Base-by-base conservation (phyloP, 2,797 vertebrate genomes). In the Catharus ustulatus region DNA sequence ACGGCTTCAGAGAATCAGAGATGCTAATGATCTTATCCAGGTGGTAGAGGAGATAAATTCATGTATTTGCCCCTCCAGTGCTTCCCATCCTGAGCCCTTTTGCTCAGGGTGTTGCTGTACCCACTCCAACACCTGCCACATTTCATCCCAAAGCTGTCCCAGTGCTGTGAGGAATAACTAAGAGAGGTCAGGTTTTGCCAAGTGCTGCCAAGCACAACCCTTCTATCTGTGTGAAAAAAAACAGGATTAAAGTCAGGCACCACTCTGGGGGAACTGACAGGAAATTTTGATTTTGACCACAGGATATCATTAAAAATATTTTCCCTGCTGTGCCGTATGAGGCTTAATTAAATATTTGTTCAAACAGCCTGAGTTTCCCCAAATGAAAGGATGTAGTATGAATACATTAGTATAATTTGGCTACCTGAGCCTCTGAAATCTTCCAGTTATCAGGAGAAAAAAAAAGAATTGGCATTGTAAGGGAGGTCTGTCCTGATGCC, bases 311-410 rank as follows among this genome's bases (percentile, higher is more conserved):
- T 95, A 94, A 93, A 93, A 94, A 91, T 93, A 75, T 86, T 78
- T 88, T 58, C 38, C 78, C 46, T 95, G 78, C 89, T 93, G 68
- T 89, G 84, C 75, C 42, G 19, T 67, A 51, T 32, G 38, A 94
- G 66, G n/a, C 32, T 86, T 93, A 85, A 94, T 94, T 90, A 94
- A 94, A 89, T 91, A 85, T 87, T 94, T 93, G 75, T 63, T 93
- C 72, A 73, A 81, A 72, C 30, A 61, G 12, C 22, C 38, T 34
- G 68, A 86, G 54, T 66, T 93, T 67, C 54, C 59, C 38, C 40
- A 59, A 84, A 78, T 59, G 58, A 62, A 86, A 81, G 15, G 66
- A 49, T 66, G 34, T 38, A 54, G 26, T 24, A 10, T 27, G 79
- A 91, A 88, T 93, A 66, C 12, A 77, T 87, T 63, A 74, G 7